phyloP scores from a whole-genome alignment of 2,113 vertebrate genomes.

The Pomatostomus ruficeps region DNA sequence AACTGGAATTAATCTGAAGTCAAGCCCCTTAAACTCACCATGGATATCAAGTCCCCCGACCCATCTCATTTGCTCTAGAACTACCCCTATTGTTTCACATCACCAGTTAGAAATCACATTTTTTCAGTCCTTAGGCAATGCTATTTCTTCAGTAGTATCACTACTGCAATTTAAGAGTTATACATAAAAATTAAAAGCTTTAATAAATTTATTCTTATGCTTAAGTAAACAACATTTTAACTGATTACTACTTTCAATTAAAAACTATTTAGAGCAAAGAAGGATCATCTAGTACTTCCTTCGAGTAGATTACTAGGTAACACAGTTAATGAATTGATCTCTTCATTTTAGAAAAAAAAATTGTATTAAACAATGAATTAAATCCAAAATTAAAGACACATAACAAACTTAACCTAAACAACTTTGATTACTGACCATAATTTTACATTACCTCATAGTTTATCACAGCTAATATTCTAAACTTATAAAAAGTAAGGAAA shows the following conservation, averaged over 20 bases:
- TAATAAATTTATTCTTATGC: not conserved
- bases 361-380: not conserved
- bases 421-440: not conserved
- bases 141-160: not conserved
- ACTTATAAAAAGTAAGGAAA: not conserved
- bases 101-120: not conserved
- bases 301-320: not conserved
- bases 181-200: not conserved
- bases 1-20: not conserved
- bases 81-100: not conserved
- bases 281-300: not conserved
- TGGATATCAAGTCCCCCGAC: not conserved
- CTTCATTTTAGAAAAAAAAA: not conserved
- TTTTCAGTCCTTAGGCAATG: not conserved
- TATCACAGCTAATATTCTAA: not conserved
- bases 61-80: not conserved
- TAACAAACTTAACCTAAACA: not conserved
- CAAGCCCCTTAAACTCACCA: rapidly evolving
- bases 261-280: not conserved
- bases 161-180: not conserved
- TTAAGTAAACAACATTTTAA: not conserved
- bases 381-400: not conserved
- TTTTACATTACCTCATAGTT: not conserved
- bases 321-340: not conserved
- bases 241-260: not conserved